Percentiles rank a stretch among this genome's conserved stretches.
phyloP scores from a whole-genome alignment of 2,113 vertebrate genomes.

The Nestor notabilis region DNA sequence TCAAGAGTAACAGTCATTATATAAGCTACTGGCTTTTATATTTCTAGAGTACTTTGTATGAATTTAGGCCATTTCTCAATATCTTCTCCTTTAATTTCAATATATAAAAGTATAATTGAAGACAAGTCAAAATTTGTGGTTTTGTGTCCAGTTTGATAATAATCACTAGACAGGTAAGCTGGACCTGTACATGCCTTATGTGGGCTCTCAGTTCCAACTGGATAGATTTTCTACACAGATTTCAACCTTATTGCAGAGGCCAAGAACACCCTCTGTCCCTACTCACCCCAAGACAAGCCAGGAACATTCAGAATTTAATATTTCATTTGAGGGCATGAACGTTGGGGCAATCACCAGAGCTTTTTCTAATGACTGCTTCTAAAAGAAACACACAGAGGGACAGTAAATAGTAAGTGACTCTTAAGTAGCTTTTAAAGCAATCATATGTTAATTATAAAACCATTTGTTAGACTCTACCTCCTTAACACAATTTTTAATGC shows the following conservation, averaged over 20 bases:
- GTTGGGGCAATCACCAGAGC: not conserved
- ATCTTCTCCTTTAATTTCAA: not conserved
- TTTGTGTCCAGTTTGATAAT: not conserved
- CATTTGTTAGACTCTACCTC: not conserved
- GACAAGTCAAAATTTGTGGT: not conserved
- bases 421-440: conserved; percentile 38
- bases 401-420: not conserved
- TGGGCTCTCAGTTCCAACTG: not conserved
- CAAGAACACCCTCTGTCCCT: rapidly evolving
- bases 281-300: not conserved
- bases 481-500: not conserved
- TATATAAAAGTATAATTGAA: not conserved
- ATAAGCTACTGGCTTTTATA: not conserved
- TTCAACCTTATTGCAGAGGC: not conserved
- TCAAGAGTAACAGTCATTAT: not conserved
- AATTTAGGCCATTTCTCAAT: not conserved
- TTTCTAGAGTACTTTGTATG: not conserved
- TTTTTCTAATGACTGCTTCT: not conserved
- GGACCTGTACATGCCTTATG: rapidly evolving
- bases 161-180: not conserved
- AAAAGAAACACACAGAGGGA: not conserved
- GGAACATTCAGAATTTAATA: not conserved
- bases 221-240: not conserved
- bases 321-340: not conserved
- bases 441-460: conserved; percentile 17